Conservation (phyloP, 2,797 vertebrate species). For the Tenualosa ilisha region DNA sequence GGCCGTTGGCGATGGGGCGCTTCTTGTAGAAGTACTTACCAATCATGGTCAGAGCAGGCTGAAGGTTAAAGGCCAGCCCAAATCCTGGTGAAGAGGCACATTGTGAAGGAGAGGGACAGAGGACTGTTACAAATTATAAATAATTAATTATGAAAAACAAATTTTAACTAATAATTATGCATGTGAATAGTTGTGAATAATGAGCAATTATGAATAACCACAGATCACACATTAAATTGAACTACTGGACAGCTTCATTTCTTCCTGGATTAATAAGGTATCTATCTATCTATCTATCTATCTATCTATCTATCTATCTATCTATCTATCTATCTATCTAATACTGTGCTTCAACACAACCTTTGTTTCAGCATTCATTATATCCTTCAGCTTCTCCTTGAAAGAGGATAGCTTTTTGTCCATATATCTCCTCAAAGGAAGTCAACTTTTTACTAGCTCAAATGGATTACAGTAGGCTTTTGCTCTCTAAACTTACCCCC, state of each 20-base stretch:
- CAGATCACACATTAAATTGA: not conserved
- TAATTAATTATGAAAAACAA: too few relatives aligned
- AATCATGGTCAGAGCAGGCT: constrained; percentile 94
- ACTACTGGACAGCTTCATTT: not conserved
- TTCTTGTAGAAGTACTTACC: constrained; percentile 93
- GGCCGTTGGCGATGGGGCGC: constrained; percentile 90
- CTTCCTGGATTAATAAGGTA: too few relatives aligned
- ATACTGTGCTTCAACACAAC: not conserved
- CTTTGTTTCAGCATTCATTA: not conserved
- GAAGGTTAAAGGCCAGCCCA: constrained; percentile 95
- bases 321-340: too few relatives aligned
- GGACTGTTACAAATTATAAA: not conserved
- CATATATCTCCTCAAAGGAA: not conserved
- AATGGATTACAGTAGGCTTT: constrained; percentile 23
- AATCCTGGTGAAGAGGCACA: constrained; percentile 73
- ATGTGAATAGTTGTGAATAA: too few relatives aligned
- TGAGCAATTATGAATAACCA: not conserved
- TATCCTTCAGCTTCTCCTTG: not conserved
- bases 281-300: too few relatives aligned
- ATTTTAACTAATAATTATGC: too few relatives aligned
- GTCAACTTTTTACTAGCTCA: constrained; percentile 32
- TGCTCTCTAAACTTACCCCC: constrained; percentile 78
- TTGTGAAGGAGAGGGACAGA: not conserved
- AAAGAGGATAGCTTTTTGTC: not conserved
- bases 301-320: too few relatives aligned